Base-by-base conservation (phyloP, 2,797 vertebrate species). In the Sus cebifrons region DNA sequence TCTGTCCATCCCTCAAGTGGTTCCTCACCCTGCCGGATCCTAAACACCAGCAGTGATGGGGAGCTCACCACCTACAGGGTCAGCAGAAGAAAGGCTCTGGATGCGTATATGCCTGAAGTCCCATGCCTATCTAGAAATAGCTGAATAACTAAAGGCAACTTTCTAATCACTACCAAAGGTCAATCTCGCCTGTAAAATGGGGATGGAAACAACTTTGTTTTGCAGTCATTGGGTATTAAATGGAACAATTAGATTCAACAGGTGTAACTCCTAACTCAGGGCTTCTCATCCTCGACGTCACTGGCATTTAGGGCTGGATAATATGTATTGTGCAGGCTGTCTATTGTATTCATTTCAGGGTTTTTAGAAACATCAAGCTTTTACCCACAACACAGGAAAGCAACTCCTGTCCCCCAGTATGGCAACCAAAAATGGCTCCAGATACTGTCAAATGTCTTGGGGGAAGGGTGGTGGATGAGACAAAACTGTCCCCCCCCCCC, bases 181-280 rank as follows among this genome's bases (percentile, higher is more conserved):
- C n/a, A 12, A 25, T 60, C 49, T 44, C 32, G 67, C 64, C 27
- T 29, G 40, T 44, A 60, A 86, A 91, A 68, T 12, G 17, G 65
- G 36, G 83, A 91, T 70, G 60, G 85, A 86, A 89, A 82, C 16
- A 54, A 74, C 18, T 91, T 32, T 5, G 68, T 44, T 36, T 44
- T 73, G 40, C 29, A n/a, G 49, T 70, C 78, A 40, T 0, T 77
- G 32, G 54, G n/a, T 56, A 85, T 25, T 81, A 86, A 65, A n/a
- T 6, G 6, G 23, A 44, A 56, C 32, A 70, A 32, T 15, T 10
- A 73, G 29, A 91, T 40, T 94, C 64, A 62, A 16, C 36, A 70
- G 32, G 40, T 32, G n/a, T n/a, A 79, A 56, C 23, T 81, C 73
- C n/a, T 49, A 60, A 74, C 44, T 6, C 20, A 74, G 74, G 23